Evolutionary conservation across 2,113 vertebrate species (phyloP).

Genomic region (Aphelocoma coerulescens): DNA sequence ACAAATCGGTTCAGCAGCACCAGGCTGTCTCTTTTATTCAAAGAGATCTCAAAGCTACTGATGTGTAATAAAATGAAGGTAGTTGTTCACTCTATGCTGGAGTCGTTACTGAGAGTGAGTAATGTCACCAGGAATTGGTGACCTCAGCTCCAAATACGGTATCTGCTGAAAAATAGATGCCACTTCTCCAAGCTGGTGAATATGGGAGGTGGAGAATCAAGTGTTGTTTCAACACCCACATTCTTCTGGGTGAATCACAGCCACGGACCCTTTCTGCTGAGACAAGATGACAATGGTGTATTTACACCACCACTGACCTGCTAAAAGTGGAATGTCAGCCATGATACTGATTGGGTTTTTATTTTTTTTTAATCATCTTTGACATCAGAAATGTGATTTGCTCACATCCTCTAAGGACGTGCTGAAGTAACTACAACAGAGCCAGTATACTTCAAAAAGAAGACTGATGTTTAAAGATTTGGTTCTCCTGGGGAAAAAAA

Average conservation of each 20-base stretch:
- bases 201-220: background rate
- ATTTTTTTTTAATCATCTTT: background rate
- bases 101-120: background rate
- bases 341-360: background rate
- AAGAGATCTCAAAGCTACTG: background rate
- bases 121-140: slow-evolving; percentile 6
- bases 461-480: background rate
- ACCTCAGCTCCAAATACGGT: background rate
- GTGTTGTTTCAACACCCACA: background rate
- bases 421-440: background rate
- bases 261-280: background rate
- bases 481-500: background rate
- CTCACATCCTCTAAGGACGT: accelerated
- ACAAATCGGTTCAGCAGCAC: background rate
- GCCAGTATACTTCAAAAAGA: background rate
- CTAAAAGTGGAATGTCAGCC: background rate
- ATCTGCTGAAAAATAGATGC: background rate
- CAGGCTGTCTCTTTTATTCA: background rate
- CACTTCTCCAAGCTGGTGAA: background rate
- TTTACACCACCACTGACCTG: background rate
- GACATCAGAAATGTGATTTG: background rate
- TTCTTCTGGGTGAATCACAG: slow-evolving; percentile 25
- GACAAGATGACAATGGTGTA: background rate
- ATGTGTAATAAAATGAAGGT: background rate
- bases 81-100: background rate